Evolutionary conservation across 2,888 invertebrate species (phyloP), one percentile per base, ranked within the genome.

Genomic region (Acleris cristana): DNA sequence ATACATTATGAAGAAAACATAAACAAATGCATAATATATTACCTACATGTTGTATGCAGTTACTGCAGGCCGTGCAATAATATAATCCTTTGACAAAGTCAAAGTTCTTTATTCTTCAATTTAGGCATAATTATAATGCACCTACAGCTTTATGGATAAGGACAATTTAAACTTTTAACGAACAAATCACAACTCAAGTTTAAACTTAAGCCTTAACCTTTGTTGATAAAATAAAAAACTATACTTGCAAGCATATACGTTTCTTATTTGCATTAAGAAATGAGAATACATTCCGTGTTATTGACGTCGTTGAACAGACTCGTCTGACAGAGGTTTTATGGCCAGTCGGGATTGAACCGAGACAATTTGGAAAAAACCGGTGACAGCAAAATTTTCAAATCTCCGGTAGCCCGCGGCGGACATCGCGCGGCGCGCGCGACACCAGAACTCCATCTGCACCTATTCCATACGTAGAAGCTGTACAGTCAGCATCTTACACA

Each of bases 261-360:
- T 18, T 48, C 51, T 12, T 51, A 51, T 44, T 57, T 48, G 18
- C 52, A 18, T 49, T 49, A 26, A 23, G 7, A 21, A 12, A 64
- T 64, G 23, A 57, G 26, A 64, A 52, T 51, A 19, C 51, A 52
- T 19, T 40, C 26, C 12, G 44, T 26, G 65, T 45, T 51, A 61
- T 57, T 57, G 61, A 57, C 44, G 18, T 26, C 59, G 34, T n/a
- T 34, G 48, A 52, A 30, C 21, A 48, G 30, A 45, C 45, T 45
- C 56, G 61, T 62, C 55, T 55, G 65, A 66, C 61, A 51, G 19
- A 49, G 55, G 80, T 78, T 86, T 89, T 89, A 89, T 81, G 80
- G 82, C 80, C 85, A 86, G 87, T 88, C 79, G 79, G 86, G 88
- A 88, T 88, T 40, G 40, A 86, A 83, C 81, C 72, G 73, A 61